phyloP scores from a whole-genome alignment of 2,888 invertebrate genomes.

The Chloroclysta siterata region DNA sequence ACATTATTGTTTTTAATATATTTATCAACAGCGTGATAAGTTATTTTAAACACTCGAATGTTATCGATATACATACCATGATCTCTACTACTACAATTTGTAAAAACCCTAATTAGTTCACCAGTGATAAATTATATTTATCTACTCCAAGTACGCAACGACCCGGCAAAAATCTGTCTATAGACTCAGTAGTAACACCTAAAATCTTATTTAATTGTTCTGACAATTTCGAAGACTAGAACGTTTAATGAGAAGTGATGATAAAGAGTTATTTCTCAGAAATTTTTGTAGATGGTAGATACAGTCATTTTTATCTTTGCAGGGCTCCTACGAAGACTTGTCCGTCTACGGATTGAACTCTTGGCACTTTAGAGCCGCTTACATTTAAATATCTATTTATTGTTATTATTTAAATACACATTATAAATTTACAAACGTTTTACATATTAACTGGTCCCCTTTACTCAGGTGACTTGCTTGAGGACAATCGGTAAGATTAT shows the following conservation, averaged over 20 bases:
- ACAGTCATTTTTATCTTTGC: slow-evolving; percentile 17
- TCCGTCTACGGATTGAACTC: slow-evolving; percentile 39
- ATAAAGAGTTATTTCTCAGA: no score
- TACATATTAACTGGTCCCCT: slow-evolving; percentile 4
- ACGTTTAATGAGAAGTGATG: no score
- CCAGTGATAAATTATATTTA: background rate
- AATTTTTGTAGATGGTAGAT: background rate
- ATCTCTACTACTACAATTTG: background rate
- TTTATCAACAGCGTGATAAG: background rate
- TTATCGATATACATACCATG: background rate
- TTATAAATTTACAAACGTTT: slow-evolving; percentile 2
- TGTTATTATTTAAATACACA: slow-evolving; percentile 4
- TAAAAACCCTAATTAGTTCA: background rate
- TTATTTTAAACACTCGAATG: background rate
- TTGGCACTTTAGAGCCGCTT: slow-evolving; percentile 41
- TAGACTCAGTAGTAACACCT: no score
- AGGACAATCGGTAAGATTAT: slow-evolving; percentile 25
- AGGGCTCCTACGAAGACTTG: slow-evolving; percentile 42
- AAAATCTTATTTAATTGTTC: no score
- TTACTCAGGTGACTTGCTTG: slow-evolving; percentile 15
- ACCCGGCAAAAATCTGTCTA: background rate
- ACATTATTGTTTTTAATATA: background rate
- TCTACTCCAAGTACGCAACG: background rate
- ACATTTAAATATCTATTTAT: slow-evolving; percentile 22
- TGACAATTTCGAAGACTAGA: no score